Conservation (phyloP, 1,140 invertebrate genomes). For the Melanaphis sacchari region DNA sequence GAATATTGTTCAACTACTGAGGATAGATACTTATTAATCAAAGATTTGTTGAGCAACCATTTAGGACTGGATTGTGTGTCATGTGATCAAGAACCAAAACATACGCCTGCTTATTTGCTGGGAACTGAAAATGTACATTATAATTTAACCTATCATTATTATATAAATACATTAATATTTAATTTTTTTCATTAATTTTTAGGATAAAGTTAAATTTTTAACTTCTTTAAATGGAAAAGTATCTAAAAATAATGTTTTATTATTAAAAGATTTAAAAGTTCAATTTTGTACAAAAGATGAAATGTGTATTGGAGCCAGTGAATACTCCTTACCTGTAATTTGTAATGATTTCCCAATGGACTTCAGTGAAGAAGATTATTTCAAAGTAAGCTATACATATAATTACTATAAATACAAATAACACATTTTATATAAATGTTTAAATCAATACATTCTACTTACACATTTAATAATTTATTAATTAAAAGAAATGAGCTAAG, state of each 20-base stretch:
- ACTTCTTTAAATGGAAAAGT: slow-evolving; percentile 67
- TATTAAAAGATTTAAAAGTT: slow-evolving; percentile 68
- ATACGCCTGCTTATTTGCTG: slow-evolving; percentile 76
- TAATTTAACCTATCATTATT: not conserved
- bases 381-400: slow-evolving; percentile 66
- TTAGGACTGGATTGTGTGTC: slow-evolving; percentile 73
- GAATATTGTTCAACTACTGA: slow-evolving; percentile 64
- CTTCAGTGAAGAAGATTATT: slow-evolving; percentile 83
- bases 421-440: not conserved
- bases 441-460: not conserved
- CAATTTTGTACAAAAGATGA: slow-evolving; percentile 71
- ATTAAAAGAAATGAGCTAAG: not conserved
- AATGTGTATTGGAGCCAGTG: slow-evolving; percentile 64
- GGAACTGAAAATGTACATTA: slow-evolving; percentile 76
- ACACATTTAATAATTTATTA: not conserved
- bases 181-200: slow-evolving; percentile 1
- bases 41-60: slow-evolving; percentile 75
- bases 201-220: slow-evolving; percentile 65
- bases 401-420: not conserved
- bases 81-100: slow-evolving; percentile 63
- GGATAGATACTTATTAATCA: slow-evolving; percentile 78
- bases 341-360: slow-evolving; percentile 79
- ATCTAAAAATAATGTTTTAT: slow-evolving; percentile 67
- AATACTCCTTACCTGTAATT: slow-evolving; percentile 73
- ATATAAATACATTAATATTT: not conserved